A percentile compares a stretch with the other conserved stretches of the same genome.
phyloP scores from a whole-genome alignment of 1,140 invertebrate genomes.

The Octopus bimaculoides region DNA sequence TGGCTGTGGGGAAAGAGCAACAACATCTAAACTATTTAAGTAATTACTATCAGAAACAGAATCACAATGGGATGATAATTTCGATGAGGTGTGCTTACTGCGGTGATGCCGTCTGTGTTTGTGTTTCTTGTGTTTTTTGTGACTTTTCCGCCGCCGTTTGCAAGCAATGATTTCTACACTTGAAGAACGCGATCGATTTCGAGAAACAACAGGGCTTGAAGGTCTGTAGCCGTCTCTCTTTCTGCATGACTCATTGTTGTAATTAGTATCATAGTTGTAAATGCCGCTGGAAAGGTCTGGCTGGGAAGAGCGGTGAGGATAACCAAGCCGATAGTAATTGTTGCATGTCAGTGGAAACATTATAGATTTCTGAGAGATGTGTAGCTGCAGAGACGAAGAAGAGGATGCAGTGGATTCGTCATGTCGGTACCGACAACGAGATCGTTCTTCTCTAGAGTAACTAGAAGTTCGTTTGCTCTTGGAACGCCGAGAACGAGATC shows the following conservation, averaged over 20 bases:
- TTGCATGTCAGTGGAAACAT: not conserved
- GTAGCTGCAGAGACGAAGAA: not conserved
- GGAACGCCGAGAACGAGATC: not conserved
- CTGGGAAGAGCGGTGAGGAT: not conserved
- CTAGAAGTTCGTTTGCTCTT: not conserved
- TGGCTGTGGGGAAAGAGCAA: conserved; percentile 3
- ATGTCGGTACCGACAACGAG: not conserved
- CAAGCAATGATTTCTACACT: not conserved
- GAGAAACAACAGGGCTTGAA: not conserved
- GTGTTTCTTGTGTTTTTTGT: conserved; percentile 30
- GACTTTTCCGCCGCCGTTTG: conserved; percentile 23
- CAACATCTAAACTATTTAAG: not conserved
- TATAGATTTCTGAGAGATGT: not conserved
- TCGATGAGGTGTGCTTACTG: not conserved
- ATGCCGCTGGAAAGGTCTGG: not conserved
- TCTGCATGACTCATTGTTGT: not conserved
- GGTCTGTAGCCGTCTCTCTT: not conserved
- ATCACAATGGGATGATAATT: not conserved
- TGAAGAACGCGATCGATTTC: conserved; percentile 14
- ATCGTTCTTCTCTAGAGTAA: not conserved
- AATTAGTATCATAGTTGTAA: not conserved
- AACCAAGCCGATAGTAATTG: not conserved
- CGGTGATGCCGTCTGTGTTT: conserved; percentile 9
- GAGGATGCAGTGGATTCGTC: not conserved
- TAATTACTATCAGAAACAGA: not conserved